Percentiles rank a stretch among this genome's conserved stretches.
phyloP scores from a whole-genome alignment of 1,140 invertebrate genomes.

The Diorhabda sublineata region DNA sequence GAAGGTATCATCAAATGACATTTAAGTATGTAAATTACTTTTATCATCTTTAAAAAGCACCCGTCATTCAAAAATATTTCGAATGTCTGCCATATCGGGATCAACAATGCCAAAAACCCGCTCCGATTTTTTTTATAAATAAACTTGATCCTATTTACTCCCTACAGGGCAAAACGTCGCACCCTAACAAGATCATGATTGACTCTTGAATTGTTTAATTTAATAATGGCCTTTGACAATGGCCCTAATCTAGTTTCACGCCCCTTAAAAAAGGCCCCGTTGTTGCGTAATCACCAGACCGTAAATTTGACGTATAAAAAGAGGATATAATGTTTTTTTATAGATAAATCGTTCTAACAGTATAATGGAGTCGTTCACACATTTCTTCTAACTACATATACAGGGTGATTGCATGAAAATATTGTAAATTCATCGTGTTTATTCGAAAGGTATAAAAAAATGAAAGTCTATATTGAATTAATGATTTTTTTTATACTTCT shows the following conservation, averaged over 20 bases:
- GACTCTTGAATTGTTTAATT: slow-evolving; percentile 41
- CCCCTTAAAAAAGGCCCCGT: slow-evolving; percentile 36
- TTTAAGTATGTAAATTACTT: too few species aligned
- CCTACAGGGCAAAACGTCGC: slow-evolving; percentile 14
- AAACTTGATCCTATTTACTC: slow-evolving; percentile 15
- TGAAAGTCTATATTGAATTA: too few species aligned
- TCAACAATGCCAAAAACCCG: slow-evolving; percentile 2
- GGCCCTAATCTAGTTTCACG: slow-evolving; percentile 42
- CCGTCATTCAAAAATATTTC: background rate
- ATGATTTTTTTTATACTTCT: too few species aligned
- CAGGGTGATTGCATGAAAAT: background rate
- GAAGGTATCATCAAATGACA: background rate
- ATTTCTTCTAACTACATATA: background rate
- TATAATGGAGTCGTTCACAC: slow-evolving; percentile 20
- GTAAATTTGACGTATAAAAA: slow-evolving; percentile 33
- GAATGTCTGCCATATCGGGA: background rate
- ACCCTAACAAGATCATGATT: slow-evolving; percentile 38
- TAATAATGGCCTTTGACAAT: slow-evolving; percentile 41
- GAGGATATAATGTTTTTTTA: slow-evolving; percentile 14
- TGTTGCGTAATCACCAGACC: slow-evolving; percentile 30
- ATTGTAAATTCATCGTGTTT: too few species aligned
- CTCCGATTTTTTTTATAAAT: slow-evolving; percentile 12
- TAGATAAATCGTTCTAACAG: background rate
- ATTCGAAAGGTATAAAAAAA: too few species aligned
- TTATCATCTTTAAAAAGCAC: background rate